These are phyloP conservation scores for Chromobotia macracanthus DNA, from an alignment of 2,797 vertebrate genomes.

Conservation along the genomic window DNA sequence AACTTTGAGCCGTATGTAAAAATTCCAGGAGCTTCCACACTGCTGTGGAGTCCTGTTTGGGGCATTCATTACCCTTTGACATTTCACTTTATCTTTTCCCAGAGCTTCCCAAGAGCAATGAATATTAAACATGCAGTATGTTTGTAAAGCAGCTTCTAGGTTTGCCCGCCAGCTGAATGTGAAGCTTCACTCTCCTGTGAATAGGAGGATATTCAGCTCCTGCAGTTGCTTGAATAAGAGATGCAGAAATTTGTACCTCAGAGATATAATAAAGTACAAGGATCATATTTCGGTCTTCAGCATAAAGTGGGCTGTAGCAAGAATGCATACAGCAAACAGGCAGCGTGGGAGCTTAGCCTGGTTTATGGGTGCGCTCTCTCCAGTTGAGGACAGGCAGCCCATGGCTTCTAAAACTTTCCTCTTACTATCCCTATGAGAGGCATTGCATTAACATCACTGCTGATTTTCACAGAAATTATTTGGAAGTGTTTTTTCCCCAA, in stretches of 20 bases:
- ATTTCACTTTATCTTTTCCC: conserved; percentile 49
- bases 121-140: conserved; percentile 54
- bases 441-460: not conserved
- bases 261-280: conserved; percentile 31
- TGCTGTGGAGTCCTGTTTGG: conserved; percentile 22
- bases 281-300: conserved; percentile 35
- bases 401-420: not conserved
- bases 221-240: conserved; percentile 41
- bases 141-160: conserved; percentile 39
- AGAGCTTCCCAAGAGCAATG: conserved; percentile 43
- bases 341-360: not conserved
- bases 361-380: not conserved
- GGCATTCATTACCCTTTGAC: conserved; percentile 56
- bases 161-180: conserved; percentile 30
- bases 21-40: conserved; percentile 13
- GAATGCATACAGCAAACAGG: conserved; percentile 13
- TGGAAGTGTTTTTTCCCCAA: not conserved
- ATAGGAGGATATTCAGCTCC: conserved; percentile 29
- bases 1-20: not conserved
- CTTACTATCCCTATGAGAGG: not conserved
- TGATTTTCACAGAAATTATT: conserved; percentile 7
- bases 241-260: conserved; percentile 45
- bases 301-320: conserved; percentile 23
- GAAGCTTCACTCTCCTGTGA: conserved; percentile 39
- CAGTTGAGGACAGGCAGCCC: not conserved